Conservation (phyloP, 2,113 vertebrate species). For the Pterophyllum scalare region DNA sequence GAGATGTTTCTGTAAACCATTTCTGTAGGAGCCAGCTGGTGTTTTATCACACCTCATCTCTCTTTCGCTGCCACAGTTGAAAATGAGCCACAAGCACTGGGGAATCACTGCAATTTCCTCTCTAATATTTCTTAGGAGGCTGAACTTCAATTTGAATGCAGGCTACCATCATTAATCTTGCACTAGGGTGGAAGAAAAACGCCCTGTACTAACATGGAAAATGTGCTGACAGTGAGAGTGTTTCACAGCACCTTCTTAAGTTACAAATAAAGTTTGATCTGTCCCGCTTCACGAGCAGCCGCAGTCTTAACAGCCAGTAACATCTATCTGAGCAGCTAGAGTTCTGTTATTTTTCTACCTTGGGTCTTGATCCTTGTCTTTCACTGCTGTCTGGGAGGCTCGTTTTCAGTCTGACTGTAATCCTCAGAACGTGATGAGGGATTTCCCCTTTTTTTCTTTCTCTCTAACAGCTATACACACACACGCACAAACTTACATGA, state of each 20-base stretch:
- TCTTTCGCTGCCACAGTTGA: neutral
- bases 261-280: conserved; percentile 48
- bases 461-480: neutral
- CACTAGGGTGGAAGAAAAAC: neutral
- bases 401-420: neutral
- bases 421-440: conserved; percentile 19
- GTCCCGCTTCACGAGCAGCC: neutral
- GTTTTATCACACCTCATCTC: conserved; percentile 1
- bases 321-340: neutral
- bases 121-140: conserved; percentile 32
- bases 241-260: conserved; percentile 39
- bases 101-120: conserved; percentile 2
- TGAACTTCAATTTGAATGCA: neutral
- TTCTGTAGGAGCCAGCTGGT: neutral
- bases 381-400: conserved; percentile 13
- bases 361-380: conserved; percentile 22
- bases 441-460: neutral
- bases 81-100: neutral
- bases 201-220: neutral
- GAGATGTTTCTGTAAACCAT: neutral
- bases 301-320: conserved; percentile 8
- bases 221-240: conserved; percentile 31
- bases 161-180: conserved; percentile 16
- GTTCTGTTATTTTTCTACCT: conserved; percentile 16
- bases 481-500: neutral